phyloP scores from a whole-genome alignment of 2,888 invertebrate genomes.

The Coleophora flavipennella region DNA sequence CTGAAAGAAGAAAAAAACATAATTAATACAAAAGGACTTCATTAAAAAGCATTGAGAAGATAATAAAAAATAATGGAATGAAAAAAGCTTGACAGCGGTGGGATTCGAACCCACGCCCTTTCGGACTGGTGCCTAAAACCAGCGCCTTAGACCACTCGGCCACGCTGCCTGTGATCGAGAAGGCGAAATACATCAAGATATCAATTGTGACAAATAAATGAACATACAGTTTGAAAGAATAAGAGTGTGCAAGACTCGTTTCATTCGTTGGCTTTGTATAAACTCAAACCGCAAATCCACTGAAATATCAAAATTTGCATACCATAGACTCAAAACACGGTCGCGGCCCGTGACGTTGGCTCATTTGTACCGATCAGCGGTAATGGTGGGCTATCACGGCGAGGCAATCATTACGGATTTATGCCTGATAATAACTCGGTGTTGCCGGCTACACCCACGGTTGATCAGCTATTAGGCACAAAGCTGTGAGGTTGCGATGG shows the following conservation, averaged over 20 bases:
- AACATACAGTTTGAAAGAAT: no score
- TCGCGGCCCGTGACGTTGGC: slow-evolving; percentile 3
- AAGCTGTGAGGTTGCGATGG: background rate
- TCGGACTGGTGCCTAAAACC: slow-evolving; percentile 84
- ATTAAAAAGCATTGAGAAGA: background rate
- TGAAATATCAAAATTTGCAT: no score
- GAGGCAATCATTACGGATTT: slow-evolving; percentile 52
- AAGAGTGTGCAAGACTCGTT: no score
- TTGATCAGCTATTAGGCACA: slow-evolving; percentile 6
- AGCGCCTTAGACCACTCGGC: slow-evolving; percentile 92
- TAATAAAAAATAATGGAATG: background rate
- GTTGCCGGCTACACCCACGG: slow-evolving; percentile 25
- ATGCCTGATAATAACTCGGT: slow-evolving; percentile 47
- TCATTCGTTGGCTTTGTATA: no score
- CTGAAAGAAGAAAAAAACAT: background rate
- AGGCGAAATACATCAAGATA: no score
- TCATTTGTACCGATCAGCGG: slow-evolving; percentile 33
- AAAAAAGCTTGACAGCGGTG: slow-evolving; percentile 71
- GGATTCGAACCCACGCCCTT: slow-evolving; percentile 82
- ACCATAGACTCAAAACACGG: no score
- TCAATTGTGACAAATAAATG: no score
- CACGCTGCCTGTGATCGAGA: slow-evolving; percentile 77
- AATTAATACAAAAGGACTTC: background rate
- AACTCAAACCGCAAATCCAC: no score
- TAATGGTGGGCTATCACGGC: slow-evolving; percentile 20